Evolutionary conservation across 2,797 vertebrate species (phyloP).

Genomic region (Cyprinella venusta): DNA sequence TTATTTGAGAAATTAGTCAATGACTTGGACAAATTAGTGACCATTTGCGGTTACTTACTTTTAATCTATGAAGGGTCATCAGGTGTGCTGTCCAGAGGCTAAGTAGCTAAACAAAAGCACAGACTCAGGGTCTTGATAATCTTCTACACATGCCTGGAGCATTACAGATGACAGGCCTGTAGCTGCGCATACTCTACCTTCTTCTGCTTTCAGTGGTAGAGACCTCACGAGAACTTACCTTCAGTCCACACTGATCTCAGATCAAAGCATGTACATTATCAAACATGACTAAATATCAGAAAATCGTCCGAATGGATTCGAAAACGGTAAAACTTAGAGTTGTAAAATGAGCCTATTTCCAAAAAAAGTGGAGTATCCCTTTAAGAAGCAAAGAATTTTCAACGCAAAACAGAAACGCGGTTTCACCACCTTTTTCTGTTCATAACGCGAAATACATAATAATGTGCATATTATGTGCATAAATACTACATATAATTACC

Average conservation of each 20-base stretch:
- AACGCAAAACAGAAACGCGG: no score
- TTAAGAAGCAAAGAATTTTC: no score
- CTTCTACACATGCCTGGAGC: slow-evolving; percentile 27
- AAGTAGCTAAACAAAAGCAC: slow-evolving; percentile 20
- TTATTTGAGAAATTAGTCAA: slow-evolving; percentile 30
- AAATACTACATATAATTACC: no score
- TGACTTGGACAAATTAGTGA: slow-evolving; percentile 4
- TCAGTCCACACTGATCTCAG: slow-evolving; percentile 37
- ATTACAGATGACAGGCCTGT: slow-evolving; percentile 18
- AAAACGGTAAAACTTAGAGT: no score
- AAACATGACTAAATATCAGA: no score
- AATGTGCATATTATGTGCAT: no score
- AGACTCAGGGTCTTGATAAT: slow-evolving; percentile 16
- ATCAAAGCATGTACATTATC: slow-evolving; percentile 37
- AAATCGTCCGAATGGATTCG: no score
- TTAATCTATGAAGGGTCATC: slow-evolving; percentile 49
- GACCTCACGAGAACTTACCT: slow-evolving; percentile 63
- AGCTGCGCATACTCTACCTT: slow-evolving; percentile 63
- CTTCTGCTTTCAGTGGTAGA: slow-evolving; percentile 48
- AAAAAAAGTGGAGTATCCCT: no score
- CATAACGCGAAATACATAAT: no score
- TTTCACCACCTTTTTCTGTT: no score
- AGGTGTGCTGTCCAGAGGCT: slow-evolving; percentile 50
- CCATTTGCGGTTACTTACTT: slow-evolving; percentile 61
- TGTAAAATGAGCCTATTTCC: no score